Percentiles rank a stretch among this genome's conserved stretches.
Evolutionary conservation across 2,113 vertebrate genomes (phyloP).

Genomic region (Chlamydotis undulata): DNA sequence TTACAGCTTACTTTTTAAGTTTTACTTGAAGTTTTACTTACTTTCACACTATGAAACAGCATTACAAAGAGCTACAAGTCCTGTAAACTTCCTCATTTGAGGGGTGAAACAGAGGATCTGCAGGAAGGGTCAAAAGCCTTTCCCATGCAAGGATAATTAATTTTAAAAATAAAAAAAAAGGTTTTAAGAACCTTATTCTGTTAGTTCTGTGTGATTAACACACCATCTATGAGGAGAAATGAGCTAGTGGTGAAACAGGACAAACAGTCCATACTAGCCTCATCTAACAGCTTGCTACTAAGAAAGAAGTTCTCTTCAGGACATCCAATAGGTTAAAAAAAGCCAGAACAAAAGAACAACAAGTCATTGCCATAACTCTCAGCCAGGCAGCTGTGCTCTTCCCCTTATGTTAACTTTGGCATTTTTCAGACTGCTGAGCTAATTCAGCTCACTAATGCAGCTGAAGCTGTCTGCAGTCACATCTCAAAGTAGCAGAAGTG

Average conservation of each 20-base stretch:
- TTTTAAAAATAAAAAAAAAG: neutral
- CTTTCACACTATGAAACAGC: neutral
- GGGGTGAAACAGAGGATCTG: neutral
- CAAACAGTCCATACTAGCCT: neutral
- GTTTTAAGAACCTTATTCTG: neutral
- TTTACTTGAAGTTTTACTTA: neutral
- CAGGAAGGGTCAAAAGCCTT: neutral
- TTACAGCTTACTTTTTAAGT: neutral
- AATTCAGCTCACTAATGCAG: neutral
- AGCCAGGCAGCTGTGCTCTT: neutral
- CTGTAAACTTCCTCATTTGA: neutral
- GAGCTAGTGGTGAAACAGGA: neutral
- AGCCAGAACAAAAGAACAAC: neutral
- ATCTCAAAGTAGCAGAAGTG: neutral
- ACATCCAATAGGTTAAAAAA: neutral
- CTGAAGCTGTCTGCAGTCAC: neutral
- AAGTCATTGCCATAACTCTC: neutral
- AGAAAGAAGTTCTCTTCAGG: neutral
- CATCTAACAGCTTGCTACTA: neutral
- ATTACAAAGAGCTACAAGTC: neutral
- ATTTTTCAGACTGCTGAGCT: neutral
- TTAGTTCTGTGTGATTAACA: neutral
- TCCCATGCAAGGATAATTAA: neutral
- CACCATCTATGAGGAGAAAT: neutral
- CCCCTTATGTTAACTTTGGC: neutral